Evolutionary conservation across 2,113 vertebrate species (phyloP).

Genomic region (Malurus alboscapulatus): DNA sequence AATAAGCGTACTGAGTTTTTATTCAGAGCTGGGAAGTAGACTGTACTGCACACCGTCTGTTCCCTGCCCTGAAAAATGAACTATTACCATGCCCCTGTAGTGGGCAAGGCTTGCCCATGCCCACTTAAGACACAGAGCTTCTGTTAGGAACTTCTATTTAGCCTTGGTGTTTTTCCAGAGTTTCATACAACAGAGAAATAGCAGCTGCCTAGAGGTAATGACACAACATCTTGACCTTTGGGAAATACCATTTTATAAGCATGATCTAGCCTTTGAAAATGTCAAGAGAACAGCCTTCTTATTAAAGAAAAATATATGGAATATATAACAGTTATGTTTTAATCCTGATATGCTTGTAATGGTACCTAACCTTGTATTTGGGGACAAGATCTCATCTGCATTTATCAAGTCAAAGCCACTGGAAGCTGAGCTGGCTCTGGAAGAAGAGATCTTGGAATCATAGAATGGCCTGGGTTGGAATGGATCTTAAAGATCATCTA

Average conservation of each 20-base stretch:
- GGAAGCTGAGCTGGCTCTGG: background rate
- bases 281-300: background rate
- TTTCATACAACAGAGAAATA: background rate
- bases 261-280: background rate
- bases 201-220: background rate
- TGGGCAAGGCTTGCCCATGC: background rate
- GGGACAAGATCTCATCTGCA: background rate
- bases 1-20: background rate
- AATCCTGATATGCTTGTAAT: background rate
- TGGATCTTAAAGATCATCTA: background rate
- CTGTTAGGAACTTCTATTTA: background rate
- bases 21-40: background rate
- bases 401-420: background rate
- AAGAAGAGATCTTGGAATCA: background rate
- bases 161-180: background rate
- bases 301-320: background rate
- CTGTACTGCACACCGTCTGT: background rate
- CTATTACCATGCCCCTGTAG: background rate
- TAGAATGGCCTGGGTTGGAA: background rate
- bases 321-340: background rate
- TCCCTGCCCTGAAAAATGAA: background rate
- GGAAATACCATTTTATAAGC: background rate
- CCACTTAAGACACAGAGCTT: background rate
- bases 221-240: background rate
- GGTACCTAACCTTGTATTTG: background rate